Percentiles rank a stretch among this genome's conserved stretches.
These are phyloP conservation scores for Sebastes fasciatus DNA, from an alignment of 2,113 vertebrate genomes.

Conservation along the genomic window DNA sequence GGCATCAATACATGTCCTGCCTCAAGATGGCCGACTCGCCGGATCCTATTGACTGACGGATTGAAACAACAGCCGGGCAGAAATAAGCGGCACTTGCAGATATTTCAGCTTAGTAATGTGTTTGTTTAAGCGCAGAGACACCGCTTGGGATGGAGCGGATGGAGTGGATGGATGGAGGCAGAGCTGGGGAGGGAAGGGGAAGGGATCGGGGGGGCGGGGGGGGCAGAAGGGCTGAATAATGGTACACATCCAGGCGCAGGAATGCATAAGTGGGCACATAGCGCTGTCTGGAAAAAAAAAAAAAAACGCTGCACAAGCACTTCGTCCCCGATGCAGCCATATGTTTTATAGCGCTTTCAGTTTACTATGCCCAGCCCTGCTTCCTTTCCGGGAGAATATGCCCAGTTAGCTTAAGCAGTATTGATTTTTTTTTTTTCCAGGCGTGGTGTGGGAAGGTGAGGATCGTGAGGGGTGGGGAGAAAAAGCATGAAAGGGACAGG, in stretches of 20 bases:
- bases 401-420: constrained; percentile 69
- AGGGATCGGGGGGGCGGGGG: not conserved
- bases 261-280: constrained; percentile 71
- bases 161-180: constrained; percentile 53
- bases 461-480: constrained; percentile 3
- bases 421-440: constrained; percentile 57
- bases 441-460: constrained; percentile 38
- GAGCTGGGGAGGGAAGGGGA: constrained; percentile 32
- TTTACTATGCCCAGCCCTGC: constrained; percentile 56
- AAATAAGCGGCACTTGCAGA: constrained; percentile 67
- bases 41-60: constrained; percentile 57
- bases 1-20: constrained; percentile 57
- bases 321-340: constrained; percentile 62
- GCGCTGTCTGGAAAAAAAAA: constrained; percentile 10
- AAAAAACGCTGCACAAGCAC: constrained; percentile 72
- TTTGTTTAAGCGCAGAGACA: constrained; percentile 71
- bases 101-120: constrained; percentile 77
- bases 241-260: constrained; percentile 64
- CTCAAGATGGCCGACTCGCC: constrained; percentile 50
- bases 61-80: constrained; percentile 54
- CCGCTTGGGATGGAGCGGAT: constrained; percentile 37
- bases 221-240: constrained; percentile 67
- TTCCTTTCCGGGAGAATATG: constrained; percentile 60
- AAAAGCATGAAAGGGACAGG: constrained; percentile 20
- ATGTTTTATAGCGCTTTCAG: constrained; percentile 73